Conservation (phyloP, 2,888 invertebrate genomes). For the Podotricha telesiphe region DNA sequence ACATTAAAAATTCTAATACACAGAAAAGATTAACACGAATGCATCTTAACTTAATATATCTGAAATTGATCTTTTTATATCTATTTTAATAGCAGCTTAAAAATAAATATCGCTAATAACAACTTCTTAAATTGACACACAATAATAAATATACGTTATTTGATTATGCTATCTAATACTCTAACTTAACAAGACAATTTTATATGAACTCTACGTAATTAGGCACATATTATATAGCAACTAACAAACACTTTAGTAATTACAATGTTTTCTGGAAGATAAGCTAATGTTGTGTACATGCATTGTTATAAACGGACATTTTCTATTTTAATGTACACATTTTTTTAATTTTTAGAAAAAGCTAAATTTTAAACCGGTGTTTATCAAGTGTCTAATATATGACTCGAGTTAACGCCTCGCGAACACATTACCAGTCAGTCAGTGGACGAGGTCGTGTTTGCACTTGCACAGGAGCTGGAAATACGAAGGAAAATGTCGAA, state of each 20-base stretch:
- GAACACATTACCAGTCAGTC: background rate
- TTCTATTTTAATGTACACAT: too few species aligned
- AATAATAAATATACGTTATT: too few species aligned
- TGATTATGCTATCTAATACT: too few species aligned
- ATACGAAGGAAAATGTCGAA: slow-evolving; percentile 56
- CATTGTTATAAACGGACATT: too few species aligned
- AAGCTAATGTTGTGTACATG: too few species aligned
- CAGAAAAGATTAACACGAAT: background rate
- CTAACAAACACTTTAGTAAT: too few species aligned
- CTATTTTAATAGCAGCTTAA: background rate
- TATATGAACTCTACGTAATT: too few species aligned
- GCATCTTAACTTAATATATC: background rate
- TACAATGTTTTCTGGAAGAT: too few species aligned
- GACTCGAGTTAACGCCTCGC: background rate
- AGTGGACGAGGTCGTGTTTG: background rate
- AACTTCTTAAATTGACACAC: background rate
- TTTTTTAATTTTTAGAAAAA: too few species aligned
- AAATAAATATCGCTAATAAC: background rate
- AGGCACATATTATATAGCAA: too few species aligned
- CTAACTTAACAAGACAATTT: too few species aligned
- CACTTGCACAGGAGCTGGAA: background rate
- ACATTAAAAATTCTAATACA: too few species aligned
- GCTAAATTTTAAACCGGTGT: background rate
- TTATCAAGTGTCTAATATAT: slow-evolving; percentile 3
- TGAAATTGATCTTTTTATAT: background rate